These are phyloP conservation scores for Oryzaephilus surinamensis DNA, from an alignment of 1,140 invertebrate genomes.

Conservation along the genomic window DNA sequence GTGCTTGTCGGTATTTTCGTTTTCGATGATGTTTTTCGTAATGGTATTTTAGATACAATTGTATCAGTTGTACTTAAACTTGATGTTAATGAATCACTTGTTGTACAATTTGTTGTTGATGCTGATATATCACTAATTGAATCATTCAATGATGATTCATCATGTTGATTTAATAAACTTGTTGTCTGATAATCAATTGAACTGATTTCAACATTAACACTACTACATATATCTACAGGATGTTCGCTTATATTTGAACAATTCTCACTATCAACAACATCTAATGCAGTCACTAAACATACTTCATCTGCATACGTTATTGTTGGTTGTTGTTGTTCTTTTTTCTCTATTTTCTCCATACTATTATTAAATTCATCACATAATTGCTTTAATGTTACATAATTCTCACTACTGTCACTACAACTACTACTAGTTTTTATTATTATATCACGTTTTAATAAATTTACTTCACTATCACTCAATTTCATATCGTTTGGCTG, in stretches of 20 bases:
- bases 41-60: conserved; percentile 36
- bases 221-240: conserved; percentile 34
- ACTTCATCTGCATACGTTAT: conserved; percentile 57
- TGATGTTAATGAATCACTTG: conserved; percentile 53
- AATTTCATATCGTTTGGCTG: conserved; percentile 21
- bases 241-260: conserved; percentile 31
- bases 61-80: conserved; percentile 54
- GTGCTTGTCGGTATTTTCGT: conserved; percentile 28
- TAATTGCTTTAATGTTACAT: conserved; percentile 33
- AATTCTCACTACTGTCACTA: conserved; percentile 28
- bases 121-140: conserved; percentile 20
- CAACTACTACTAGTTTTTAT: too few relatives aligned
- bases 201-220: conserved; percentile 28
- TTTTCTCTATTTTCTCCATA: conserved; percentile 12
- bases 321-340: conserved; percentile 6
- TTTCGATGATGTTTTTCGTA: conserved; percentile 18
- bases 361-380: conserved; percentile 21
- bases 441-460: too few relatives aligned
- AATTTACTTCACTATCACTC: conserved; percentile 14
- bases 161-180: conserved; percentile 8
- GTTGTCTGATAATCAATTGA: conserved; percentile 22
- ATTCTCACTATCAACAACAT: conserved; percentile 35
- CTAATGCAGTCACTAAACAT: conserved; percentile 40
- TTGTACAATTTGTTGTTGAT: conserved; percentile 18
- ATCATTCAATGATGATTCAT: conserved; percentile 16